phyloP scores from a whole-genome alignment of 35 echinoderm and acorn worm species.

The Heliocidaris erythrogramma region DNA sequence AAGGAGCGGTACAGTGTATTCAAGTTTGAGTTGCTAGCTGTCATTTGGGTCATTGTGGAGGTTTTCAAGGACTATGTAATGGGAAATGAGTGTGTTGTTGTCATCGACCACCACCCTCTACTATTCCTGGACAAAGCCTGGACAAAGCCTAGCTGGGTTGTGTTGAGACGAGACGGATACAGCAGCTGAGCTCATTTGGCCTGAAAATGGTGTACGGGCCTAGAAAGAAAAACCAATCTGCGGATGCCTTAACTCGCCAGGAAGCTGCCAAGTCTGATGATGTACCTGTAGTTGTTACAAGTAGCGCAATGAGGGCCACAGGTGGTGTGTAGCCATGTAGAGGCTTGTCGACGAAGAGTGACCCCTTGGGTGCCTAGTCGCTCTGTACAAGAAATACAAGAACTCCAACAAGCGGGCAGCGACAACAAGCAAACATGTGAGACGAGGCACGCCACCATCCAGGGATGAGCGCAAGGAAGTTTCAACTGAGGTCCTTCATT shows the following conservation, averaged over 20 bases:
- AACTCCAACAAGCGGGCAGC: too few species aligned
- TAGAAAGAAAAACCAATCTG: neutral
- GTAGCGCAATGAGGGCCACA: neutral
- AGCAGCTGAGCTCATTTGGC: neutral
- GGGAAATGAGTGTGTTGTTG: neutral
- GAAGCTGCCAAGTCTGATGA: neutral
- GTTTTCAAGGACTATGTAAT: slow-evolving; percentile 59
- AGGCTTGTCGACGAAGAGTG: neutral
- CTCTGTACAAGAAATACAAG: too few species aligned
- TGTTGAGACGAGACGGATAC: slow-evolving; percentile 49
- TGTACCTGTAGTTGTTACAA: neutral
- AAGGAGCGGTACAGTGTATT: slow-evolving; percentile 52
- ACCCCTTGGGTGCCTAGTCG: neutral
- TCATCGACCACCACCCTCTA: slow-evolving; percentile 61
- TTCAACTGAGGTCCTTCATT: too few species aligned
- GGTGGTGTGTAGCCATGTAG: neutral
- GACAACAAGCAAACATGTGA: too few species aligned
- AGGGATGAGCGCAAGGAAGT: too few species aligned
- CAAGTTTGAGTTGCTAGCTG: slow-evolving; percentile 64
- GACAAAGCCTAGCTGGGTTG: too few species aligned
- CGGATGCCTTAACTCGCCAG: neutral
- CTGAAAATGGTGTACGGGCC: neutral
- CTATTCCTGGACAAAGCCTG: slow-evolving; percentile 44
- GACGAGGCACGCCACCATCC: too few species aligned
- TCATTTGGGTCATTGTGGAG: slow-evolving; percentile 63